These are phyloP conservation scores for Aspidapion aeneum DNA, from an alignment of 2,888 invertebrate species.

Conservation along the genomic window DNA sequence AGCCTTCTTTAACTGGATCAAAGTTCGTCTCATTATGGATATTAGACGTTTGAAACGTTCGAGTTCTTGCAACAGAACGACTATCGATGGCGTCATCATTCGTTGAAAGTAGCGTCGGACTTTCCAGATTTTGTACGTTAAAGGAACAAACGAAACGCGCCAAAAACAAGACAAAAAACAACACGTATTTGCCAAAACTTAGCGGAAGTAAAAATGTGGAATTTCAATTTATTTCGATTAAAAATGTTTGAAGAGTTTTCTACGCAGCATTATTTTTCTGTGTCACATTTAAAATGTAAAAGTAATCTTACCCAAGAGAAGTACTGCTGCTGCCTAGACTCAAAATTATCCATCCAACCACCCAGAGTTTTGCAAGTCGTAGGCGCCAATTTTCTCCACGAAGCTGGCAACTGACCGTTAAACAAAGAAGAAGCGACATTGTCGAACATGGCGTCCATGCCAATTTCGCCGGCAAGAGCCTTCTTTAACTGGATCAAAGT, in stretches of 20 bases:
- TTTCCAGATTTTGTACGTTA: constrained; percentile 69
- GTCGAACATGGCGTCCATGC: constrained; percentile 84
- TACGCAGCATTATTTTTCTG: too few relatives aligned
- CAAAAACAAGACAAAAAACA: too few relatives aligned
- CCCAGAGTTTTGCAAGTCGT: constrained; percentile 82
- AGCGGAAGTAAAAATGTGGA: too few relatives aligned
- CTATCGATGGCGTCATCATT: constrained; percentile 76
- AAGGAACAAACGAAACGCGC: too few relatives aligned
- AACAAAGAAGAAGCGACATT: constrained; percentile 78
- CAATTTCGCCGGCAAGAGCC: constrained; percentile 88
- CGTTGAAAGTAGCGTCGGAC: constrained; percentile 75
- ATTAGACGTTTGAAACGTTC: constrained; percentile 84
- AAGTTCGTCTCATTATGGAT: constrained; percentile 62
- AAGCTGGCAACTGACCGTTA: constrained; percentile 78
- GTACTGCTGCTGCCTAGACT: constrained; percentile 67
- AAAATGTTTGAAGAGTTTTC: too few relatives aligned
- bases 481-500: constrained; percentile 72
- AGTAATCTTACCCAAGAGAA: constrained; percentile 70
- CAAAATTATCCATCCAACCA: constrained; percentile 88
- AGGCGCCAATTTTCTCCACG: constrained; percentile 81
- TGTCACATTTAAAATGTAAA: too few relatives aligned
- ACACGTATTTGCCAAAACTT: too few relatives aligned
- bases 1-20: constrained; percentile 75
- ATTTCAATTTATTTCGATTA: too few relatives aligned
- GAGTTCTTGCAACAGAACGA: constrained; percentile 85